Conservation (phyloP, 2,888 invertebrate species). For the Cataglyphis rosenhaueri region DNA sequence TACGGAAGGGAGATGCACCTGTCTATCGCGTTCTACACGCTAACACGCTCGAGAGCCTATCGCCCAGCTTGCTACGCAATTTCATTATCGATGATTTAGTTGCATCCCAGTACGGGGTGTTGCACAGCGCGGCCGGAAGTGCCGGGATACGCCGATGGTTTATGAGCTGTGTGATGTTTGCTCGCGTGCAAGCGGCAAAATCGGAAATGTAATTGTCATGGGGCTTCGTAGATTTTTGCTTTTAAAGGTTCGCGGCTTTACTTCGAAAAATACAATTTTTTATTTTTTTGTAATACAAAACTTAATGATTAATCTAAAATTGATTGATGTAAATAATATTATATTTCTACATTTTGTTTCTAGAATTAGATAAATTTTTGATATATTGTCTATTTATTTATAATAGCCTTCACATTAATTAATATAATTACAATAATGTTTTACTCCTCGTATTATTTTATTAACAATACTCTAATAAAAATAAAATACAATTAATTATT, state of each 20-base stretch:
- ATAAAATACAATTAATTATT: background rate
- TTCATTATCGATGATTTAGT: slow-evolving; percentile 56
- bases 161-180: slow-evolving; percentile 44
- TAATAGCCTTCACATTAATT: background rate
- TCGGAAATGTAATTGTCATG: slow-evolving; percentile 46
- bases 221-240: too few relatives aligned
- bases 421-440: background rate
- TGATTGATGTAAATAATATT: too few relatives aligned
- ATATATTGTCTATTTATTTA: background rate
- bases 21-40: slow-evolving; percentile 48
- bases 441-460: background rate
- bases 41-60: slow-evolving; percentile 51
- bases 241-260: background rate
- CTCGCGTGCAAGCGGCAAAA: slow-evolving; percentile 34
- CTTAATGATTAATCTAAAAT: background rate
- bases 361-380: background rate
- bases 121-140: slow-evolving; percentile 35
- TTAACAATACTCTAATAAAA: background rate
- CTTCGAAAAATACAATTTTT: background rate
- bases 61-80: slow-evolving; percentile 51
- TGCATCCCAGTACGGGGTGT: slow-evolving; percentile 21
- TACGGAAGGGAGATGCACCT: slow-evolving; percentile 26
- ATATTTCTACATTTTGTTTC: background rate
- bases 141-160: slow-evolving; percentile 31
- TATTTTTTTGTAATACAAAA: background rate